Evolutionary conservation across 2,888 invertebrate species (phyloP).

Genomic region (Eupelmus urozonus): DNA sequence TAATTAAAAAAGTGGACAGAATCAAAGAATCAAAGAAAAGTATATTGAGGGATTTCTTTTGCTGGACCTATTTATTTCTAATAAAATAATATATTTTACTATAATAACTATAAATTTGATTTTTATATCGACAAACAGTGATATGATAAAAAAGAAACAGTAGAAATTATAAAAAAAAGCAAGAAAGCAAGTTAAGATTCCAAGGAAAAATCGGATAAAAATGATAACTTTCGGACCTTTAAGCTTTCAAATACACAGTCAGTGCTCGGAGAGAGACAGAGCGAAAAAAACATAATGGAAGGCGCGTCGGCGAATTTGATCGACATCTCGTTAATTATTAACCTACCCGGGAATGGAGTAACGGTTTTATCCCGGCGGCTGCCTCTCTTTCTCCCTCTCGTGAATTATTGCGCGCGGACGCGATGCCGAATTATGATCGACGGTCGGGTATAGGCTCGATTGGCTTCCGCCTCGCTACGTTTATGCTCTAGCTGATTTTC

Average conservation of each 20-base stretch:
- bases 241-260: conserved; percentile 24
- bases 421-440: conserved; percentile 41
- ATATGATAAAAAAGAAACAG: too few relatives aligned
- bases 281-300: conserved; percentile 38
- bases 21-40: too few relatives aligned
- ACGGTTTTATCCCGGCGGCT: conserved; percentile 32
- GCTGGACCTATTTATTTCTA: too few relatives aligned
- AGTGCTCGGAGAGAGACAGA: background rate
- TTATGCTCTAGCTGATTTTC: background rate
- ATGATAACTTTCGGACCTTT: conserved; percentile 5
- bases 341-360: conserved; percentile 39
- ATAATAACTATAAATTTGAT: too few relatives aligned
- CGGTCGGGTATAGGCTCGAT: too few relatives aligned
- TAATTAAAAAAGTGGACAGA: too few relatives aligned
- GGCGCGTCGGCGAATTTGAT: conserved; percentile 51
- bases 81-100: too few relatives aligned
- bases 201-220: background rate
- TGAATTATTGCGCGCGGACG: conserved; percentile 53
- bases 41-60: too few relatives aligned
- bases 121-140: background rate
- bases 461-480: too few relatives aligned
- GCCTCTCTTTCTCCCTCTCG: conserved; percentile 2
- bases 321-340: conserved; percentile 60
- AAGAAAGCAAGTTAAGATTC: background rate
- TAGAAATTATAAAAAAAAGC: background rate